Evolutionary conservation across 2,888 invertebrate species (phyloP).

Genomic region (Eilema griseolum): DNA sequence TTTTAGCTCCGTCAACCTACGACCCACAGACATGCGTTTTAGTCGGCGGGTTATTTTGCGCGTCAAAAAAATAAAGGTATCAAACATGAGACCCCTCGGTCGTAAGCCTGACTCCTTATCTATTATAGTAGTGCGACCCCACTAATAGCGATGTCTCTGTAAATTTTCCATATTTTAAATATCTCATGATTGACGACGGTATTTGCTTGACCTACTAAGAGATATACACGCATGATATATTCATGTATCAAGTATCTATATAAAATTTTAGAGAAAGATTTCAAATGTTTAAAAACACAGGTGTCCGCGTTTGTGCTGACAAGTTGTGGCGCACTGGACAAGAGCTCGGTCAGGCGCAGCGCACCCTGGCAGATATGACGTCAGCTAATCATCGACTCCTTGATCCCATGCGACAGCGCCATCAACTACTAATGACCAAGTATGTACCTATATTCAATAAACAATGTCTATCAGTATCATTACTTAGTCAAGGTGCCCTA

Average conservation of each 20-base stretch:
- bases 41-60: too few relatives aligned
- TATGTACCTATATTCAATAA: slow-evolving; percentile 62
- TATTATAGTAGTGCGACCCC: too few relatives aligned
- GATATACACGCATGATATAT: not conserved
- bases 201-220: too few relatives aligned
- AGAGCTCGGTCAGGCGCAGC: slow-evolving; percentile 91
- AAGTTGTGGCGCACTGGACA: slow-evolving; percentile 89
- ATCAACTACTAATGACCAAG: slow-evolving; percentile 89
- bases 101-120: too few relatives aligned
- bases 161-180: too few relatives aligned
- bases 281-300: slow-evolving; percentile 55
- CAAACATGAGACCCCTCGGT: too few relatives aligned
- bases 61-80: too few relatives aligned
- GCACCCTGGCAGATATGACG: slow-evolving; percentile 90
- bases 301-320: slow-evolving; percentile 90
- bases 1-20: too few relatives aligned
- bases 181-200: too few relatives aligned
- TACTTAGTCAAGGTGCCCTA: not conserved
- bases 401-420: slow-evolving; percentile 88
- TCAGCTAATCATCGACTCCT: slow-evolving; percentile 82
- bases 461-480: not conserved
- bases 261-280: not conserved
- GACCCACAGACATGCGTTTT: too few relatives aligned
- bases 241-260: not conserved
- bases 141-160: too few relatives aligned